Conservation (phyloP, 53 echinoderm and acorn worm species). For the Zoroaster sp. region DNA sequence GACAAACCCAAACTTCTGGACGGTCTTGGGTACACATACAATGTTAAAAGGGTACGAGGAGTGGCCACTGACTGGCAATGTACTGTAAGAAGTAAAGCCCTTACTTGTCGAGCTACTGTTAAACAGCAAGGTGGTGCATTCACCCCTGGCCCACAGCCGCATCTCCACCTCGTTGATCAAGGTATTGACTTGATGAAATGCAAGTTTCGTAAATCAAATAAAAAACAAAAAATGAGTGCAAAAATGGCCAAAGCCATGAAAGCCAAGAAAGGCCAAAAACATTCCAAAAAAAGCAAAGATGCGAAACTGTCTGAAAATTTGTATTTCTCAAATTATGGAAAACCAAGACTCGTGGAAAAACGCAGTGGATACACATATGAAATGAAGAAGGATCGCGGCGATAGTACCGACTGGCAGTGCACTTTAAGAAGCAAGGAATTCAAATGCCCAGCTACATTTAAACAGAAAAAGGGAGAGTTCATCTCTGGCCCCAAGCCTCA, state of each 20-base stretch:
- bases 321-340: not conserved
- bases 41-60: constrained; percentile 11
- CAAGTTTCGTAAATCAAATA: not conserved
- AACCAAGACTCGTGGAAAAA: constrained; percentile 16
- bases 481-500: not conserved
- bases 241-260: constrained; percentile 12
- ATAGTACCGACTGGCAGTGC: constrained; percentile 4
- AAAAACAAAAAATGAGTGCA: not conserved
- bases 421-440: not conserved
- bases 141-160: constrained; percentile 33
- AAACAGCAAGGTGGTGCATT: constrained; percentile 23
- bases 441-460: constrained; percentile 4
- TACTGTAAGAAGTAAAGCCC: constrained; percentile 1
- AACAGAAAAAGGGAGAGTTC: constrained; percentile 4
- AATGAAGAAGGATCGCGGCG: not conserved
- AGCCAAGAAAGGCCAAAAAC: not conserved
- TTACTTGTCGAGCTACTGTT: constrained; percentile 22
- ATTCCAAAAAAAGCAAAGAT: not conserved
- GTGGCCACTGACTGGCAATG: constrained; percentile 43
- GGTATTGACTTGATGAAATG: not conserved
- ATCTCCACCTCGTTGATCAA: constrained; percentile 24
- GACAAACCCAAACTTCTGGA: constrained; percentile 35
- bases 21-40: constrained; percentile 32
- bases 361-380: not conserved
- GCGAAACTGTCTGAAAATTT: not conserved